Evolutionary conservation across 2,113 vertebrate genomes (phyloP).

Genomic region (Micronycteris hirsuta): DNA sequence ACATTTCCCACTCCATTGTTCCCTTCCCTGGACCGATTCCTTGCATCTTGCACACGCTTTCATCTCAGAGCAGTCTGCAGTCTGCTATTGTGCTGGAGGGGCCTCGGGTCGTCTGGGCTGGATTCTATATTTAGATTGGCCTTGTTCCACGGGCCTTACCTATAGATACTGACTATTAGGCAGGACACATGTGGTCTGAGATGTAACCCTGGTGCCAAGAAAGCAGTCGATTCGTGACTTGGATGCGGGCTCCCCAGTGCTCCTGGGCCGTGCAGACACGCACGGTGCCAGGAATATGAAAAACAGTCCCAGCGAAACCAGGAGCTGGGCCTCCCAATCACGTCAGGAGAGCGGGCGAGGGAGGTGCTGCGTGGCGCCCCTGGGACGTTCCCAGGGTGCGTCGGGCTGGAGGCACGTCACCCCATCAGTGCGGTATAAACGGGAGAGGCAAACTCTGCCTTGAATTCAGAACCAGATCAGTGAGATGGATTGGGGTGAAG

Average conservation of each 20-base stretch:
- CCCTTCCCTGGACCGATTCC: not conserved
- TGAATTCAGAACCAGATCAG: not conserved
- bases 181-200: not conserved
- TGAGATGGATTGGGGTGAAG: not conserved
- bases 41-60: not conserved
- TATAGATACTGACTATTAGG: not conserved
- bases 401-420: not conserved
- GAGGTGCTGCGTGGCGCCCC: no score
- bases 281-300: not conserved
- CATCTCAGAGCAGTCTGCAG: not conserved
- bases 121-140: not conserved
- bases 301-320: accelerated
- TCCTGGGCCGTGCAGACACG: not conserved
- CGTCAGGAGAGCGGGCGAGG: accelerated
- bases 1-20: not conserved
- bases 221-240: not conserved
- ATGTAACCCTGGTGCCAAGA: not conserved
- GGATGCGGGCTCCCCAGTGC: not conserved
- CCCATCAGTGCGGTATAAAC: not conserved
- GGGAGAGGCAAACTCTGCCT: not conserved
- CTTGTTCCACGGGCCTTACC: not conserved
- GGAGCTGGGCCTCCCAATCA: not conserved
- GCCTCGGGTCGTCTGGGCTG: not conserved
- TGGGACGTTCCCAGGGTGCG: not conserved
- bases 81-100: not conserved